Conservation (phyloP, 2,888 invertebrate species). For the Epirrhoe alternata region DNA sequence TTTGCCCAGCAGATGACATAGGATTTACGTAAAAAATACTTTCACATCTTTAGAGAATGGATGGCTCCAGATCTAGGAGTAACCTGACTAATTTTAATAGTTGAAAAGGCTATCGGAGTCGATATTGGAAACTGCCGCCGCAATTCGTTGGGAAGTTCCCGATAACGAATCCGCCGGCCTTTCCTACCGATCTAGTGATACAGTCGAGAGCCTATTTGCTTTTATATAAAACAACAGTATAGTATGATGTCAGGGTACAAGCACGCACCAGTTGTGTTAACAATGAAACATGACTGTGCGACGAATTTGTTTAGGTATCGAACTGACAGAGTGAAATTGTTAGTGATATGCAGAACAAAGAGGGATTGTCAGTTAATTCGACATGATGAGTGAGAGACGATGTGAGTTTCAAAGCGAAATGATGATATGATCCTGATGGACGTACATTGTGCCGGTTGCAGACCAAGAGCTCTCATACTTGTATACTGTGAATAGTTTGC, state of each 20-base stretch:
- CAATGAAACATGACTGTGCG: conserved; percentile 43
- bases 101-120: too few relatives aligned
- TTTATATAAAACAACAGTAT: neutral
- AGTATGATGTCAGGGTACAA: conserved; percentile 66
- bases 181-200: too few relatives aligned
- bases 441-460: neutral
- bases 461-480: neutral
- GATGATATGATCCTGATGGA: neutral
- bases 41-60: too few relatives aligned
- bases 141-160: too few relatives aligned
- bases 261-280: conserved; percentile 71
- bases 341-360: conserved; percentile 1
- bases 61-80: too few relatives aligned
- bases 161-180: too few relatives aligned
- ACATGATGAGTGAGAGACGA: neutral
- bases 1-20: too few relatives aligned
- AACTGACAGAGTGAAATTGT: conserved; percentile 13
- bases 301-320: conserved; percentile 44
- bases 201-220: neutral
- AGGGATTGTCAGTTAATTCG: neutral
- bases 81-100: too few relatives aligned
- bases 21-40: too few relatives aligned
- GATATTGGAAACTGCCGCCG: too few relatives aligned
- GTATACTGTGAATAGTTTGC: neutral
- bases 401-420: neutral